phyloP scores from a whole-genome alignment of 2,797 vertebrate genomes.

The Sebastiscus tertius region DNA sequence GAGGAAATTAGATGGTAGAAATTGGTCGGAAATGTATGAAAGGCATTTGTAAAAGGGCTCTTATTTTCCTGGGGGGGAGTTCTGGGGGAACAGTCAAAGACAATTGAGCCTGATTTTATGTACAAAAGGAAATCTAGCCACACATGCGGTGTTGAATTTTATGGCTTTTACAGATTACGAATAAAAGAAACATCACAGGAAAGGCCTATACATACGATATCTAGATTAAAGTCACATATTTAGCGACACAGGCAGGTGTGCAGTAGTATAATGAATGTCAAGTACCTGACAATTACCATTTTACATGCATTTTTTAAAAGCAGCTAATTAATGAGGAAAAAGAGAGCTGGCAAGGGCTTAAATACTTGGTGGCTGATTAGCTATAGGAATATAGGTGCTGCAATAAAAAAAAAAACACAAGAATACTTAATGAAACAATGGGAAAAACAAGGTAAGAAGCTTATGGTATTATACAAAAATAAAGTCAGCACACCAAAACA shows the following conservation, averaged over 20 bases:
- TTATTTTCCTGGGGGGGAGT: constrained; percentile 8
- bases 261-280: constrained; percentile 1
- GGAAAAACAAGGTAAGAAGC: background rate
- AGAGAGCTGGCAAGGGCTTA: background rate
- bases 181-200: background rate
- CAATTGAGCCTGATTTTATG: background rate
- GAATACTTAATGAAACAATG: background rate
- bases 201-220: background rate
- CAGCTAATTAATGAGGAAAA: background rate
- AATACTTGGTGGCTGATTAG: background rate
- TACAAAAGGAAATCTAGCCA: background rate
- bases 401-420: background rate
- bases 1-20: constrained; percentile 29
- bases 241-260: background rate
- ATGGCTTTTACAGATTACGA: background rate
- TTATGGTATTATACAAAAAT: background rate
- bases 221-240: background rate
- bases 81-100: background rate
- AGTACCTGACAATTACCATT: constrained; percentile 1
- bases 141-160: background rate
- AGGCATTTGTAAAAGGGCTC: background rate
- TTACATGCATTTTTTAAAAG: constrained; percentile 3
- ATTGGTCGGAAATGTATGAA: constrained; percentile 28
- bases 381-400: background rate
- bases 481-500: background rate